Conservation (phyloP, 1,140 invertebrate genomes). For the Drosophila eugracilis region DNA sequence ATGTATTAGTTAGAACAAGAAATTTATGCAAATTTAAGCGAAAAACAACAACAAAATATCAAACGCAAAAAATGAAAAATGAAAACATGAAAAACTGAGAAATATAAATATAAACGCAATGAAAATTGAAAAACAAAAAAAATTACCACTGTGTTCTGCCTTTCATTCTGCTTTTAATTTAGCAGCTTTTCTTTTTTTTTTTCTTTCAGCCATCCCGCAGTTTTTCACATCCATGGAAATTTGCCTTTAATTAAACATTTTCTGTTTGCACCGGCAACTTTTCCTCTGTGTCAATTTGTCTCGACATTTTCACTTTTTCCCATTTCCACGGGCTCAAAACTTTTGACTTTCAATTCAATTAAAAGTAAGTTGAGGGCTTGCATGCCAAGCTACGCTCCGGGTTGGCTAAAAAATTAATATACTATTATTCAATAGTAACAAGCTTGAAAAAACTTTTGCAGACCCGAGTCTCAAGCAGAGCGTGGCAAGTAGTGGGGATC, state of each 20-base stretch:
- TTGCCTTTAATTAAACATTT: constrained; percentile 51
- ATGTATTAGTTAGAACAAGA: constrained; percentile 78
- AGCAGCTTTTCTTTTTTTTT: constrained; percentile 11
- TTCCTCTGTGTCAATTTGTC: constrained; percentile 45
- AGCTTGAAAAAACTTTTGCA: constrained; percentile 47
- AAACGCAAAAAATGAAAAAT: constrained; percentile 59
- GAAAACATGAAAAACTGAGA: constrained; percentile 48
- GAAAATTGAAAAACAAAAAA: constrained; percentile 51
- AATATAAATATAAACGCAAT: constrained; percentile 52
- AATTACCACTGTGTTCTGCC: constrained; percentile 30
- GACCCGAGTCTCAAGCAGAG: constrained; percentile 40
- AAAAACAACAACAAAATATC: constrained; percentile 55
- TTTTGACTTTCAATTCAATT: constrained; percentile 56
- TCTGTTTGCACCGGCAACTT: constrained; percentile 33
- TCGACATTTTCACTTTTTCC: constrained; percentile 48
- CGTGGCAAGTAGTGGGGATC: constrained; percentile 35
- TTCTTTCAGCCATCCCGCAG: constrained; percentile 11
- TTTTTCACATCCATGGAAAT: constrained; percentile 21
- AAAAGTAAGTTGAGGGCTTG: constrained; percentile 43
- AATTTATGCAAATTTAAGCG: constrained; percentile 72
- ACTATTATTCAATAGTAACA: constrained; percentile 57
- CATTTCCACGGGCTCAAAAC: constrained; percentile 32
- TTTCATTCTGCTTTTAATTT: constrained; percentile 25
- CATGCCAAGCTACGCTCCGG: constrained; percentile 2
- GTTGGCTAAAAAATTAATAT: constrained; percentile 45